phyloP scores from a whole-genome alignment of 2,797 vertebrate species.

The Bryconaethiops microstoma region DNA sequence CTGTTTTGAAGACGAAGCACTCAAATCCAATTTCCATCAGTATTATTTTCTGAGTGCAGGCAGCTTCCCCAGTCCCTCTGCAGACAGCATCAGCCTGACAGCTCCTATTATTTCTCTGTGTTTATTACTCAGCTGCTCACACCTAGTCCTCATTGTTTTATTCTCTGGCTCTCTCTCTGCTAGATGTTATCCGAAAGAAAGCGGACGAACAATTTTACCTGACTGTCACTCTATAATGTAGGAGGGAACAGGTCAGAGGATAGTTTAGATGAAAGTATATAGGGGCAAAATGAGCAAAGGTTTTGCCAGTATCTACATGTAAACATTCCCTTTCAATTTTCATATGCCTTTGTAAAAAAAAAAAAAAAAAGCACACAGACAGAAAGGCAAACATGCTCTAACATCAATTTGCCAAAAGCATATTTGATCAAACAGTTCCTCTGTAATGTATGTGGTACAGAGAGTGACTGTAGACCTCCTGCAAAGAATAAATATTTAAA shows the following conservation, averaged over 20 bases:
- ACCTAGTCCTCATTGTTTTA: slow-evolving; percentile 66
- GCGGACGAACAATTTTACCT: slow-evolving; percentile 62
- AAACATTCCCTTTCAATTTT: slow-evolving; percentile 9
- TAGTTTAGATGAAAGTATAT: slow-evolving; percentile 3
- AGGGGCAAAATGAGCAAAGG: neutral
- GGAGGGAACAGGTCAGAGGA: slow-evolving; percentile 55
- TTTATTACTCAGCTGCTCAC: slow-evolving; percentile 68
- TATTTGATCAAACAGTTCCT: neutral
- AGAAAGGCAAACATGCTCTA: neutral
- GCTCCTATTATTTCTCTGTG: slow-evolving; percentile 67
- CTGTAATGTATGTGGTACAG: neutral
- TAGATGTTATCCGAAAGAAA: slow-evolving; percentile 55
- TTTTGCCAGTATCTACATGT: neutral
- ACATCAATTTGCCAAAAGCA: slow-evolving; percentile 1
- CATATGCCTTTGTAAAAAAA: neutral
- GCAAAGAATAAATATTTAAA: slow-evolving; percentile 31
- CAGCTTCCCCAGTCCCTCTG: slow-evolving; percentile 59
- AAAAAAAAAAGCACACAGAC: neutral
- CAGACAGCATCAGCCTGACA: slow-evolving; percentile 64
- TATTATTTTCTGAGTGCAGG: slow-evolving; percentile 55
- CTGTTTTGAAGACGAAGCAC: slow-evolving; percentile 64
- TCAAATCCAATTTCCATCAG: slow-evolving; percentile 74
- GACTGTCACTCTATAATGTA: slow-evolving; percentile 62
- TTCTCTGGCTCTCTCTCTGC: slow-evolving; percentile 55
- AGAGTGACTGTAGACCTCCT: neutral